Evolutionary conservation across 2,113 vertebrate genomes (phyloP).

Genomic region (Dromiciops gliroides): DNA sequence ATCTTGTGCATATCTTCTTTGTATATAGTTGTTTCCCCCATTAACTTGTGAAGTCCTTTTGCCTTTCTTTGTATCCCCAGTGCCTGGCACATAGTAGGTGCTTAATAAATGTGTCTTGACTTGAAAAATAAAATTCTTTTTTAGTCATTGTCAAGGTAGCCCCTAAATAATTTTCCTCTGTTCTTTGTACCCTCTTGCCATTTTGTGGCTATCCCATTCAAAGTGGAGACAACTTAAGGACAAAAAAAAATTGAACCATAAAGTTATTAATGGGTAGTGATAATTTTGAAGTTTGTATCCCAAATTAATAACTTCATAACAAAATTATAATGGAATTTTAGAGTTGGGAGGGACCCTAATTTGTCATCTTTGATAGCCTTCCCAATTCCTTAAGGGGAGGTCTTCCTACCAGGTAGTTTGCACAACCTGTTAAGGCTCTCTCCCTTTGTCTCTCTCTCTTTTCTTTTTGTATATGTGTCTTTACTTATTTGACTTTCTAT

Average conservation of each 20-base stretch:
- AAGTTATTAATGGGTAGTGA: too few relatives aligned
- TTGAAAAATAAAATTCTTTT: neutral
- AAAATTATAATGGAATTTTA: too few relatives aligned
- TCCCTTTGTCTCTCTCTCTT: neutral
- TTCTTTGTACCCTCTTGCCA: neutral
- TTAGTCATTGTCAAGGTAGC: neutral
- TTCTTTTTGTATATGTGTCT: neutral
- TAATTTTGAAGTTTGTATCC: too few relatives aligned
- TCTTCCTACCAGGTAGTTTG: too few relatives aligned
- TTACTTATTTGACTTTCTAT: neutral
- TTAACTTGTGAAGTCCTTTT: neutral
- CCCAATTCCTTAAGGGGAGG: too few relatives aligned
- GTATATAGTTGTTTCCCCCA: neutral
- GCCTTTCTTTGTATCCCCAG: neutral
- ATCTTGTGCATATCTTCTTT: neutral
- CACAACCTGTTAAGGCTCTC: neutral
- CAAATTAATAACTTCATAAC: too few relatives aligned
- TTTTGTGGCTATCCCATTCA: neutral
- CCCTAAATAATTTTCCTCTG: neutral
- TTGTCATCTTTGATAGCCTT: too few relatives aligned
- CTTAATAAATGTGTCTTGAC: neutral
- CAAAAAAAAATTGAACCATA: too few relatives aligned
- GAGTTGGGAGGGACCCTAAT: too few relatives aligned
- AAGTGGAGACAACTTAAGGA: neutral
- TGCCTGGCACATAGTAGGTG: neutral